Percentiles rank a stretch among this genome's conserved stretches.
Evolutionary conservation across 2,113 vertebrate genomes (phyloP).

Genomic region (Edolisoma coerulescens): DNA sequence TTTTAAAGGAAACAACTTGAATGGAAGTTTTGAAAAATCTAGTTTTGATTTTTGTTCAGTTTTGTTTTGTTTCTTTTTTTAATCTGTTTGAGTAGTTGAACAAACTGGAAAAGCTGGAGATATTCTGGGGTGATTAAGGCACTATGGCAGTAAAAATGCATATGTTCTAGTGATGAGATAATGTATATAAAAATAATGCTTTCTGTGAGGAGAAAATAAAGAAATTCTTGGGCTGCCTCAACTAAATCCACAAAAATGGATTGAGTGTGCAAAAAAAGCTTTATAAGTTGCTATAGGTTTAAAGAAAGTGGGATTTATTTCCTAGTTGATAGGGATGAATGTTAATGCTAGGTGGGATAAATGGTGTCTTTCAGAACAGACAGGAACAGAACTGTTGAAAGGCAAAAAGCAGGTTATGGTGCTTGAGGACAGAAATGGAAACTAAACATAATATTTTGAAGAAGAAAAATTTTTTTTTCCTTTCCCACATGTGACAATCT

Average conservation of each 20-base stretch:
- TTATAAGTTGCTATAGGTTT: not conserved
- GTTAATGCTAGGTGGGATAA: not conserved
- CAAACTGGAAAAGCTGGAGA: not conserved
- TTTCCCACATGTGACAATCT: not conserved
- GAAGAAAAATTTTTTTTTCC: not conserved
- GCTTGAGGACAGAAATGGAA: not conserved
- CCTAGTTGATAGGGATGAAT: not conserved
- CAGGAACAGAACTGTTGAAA: not conserved
- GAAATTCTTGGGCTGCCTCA: not conserved
- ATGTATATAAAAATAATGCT: not conserved
- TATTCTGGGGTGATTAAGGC: not conserved
- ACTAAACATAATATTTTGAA: not conserved
- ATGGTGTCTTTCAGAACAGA: not conserved
- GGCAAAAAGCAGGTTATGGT: not conserved
- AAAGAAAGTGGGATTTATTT: not conserved
- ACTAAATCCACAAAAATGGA: not conserved
- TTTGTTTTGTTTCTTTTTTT: not conserved
- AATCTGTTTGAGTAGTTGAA: not conserved
- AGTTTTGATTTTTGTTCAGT: not conserved
- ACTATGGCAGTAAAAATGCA: not conserved
- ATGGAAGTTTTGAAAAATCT: not conserved
- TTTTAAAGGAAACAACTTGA: not conserved
- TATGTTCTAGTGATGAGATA: not conserved
- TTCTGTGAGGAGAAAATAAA: not conserved
- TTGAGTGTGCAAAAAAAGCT: not conserved